Evolutionary conservation across 2,113 vertebrate species (phyloP).

Genomic region (Aplodontia rufa): DNA sequence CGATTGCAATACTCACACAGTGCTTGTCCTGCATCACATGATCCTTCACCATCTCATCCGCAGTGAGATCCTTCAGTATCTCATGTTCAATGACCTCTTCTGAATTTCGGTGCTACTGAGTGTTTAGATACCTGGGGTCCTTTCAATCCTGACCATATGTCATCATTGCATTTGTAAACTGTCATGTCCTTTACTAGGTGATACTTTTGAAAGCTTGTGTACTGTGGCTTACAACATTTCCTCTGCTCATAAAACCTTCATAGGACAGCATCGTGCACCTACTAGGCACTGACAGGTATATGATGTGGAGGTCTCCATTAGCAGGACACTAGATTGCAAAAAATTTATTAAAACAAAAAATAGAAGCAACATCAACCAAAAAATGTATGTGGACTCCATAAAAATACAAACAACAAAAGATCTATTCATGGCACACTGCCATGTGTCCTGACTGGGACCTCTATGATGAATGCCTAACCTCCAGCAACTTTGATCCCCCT

Average conservation of each 20-base stretch:
- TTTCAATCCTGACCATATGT: background rate
- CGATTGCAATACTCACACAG: too few relatives aligned
- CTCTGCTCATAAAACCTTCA: background rate
- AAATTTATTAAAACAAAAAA: background rate
- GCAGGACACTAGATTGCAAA: background rate
- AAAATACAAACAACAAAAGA: background rate
- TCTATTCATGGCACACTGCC: background rate
- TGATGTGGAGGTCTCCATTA: background rate
- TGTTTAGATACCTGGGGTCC: background rate
- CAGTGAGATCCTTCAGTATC: background rate
- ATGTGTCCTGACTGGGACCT: constrained; percentile 2
- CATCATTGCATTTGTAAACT: background rate
- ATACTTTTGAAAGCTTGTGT: background rate
- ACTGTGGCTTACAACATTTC: background rate
- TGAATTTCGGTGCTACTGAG: background rate
- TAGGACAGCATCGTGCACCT: background rate
- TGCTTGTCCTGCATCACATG: background rate
- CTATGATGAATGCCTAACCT: constrained; percentile 70
- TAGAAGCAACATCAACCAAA: background rate
- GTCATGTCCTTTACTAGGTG: background rate
- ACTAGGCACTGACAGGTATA: background rate
- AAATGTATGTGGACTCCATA: background rate
- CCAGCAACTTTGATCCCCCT: constrained; percentile 52
- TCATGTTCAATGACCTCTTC: background rate
- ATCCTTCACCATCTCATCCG: background rate